Evolutionary conservation across 2,797 vertebrate species (phyloP).

Genomic region (Lithobates sylvaticus): DNA sequence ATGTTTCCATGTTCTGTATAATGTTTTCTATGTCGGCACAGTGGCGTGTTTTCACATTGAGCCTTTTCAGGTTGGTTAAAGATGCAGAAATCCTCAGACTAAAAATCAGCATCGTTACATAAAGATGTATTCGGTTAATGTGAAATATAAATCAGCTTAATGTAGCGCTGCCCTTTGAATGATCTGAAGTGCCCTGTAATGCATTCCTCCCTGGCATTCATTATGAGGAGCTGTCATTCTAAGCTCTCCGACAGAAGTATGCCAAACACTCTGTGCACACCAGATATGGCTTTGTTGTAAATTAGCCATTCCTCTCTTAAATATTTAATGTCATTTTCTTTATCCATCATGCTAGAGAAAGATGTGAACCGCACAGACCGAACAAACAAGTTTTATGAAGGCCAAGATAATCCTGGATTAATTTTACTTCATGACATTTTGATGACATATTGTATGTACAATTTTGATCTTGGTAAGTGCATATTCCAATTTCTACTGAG

Average conservation of each 20-base stretch:
- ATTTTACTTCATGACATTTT: slow-evolving; percentile 95
- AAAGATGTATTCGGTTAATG: neutral
- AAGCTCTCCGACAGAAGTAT: slow-evolving; percentile 59
- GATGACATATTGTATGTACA: slow-evolving; percentile 98
- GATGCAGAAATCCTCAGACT: neutral
- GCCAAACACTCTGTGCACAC: slow-evolving; percentile 59
- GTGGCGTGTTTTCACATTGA: neutral
- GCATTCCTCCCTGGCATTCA: slow-evolving; percentile 65
- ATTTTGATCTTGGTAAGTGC: slow-evolving; percentile 94
- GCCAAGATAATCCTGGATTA: slow-evolving; percentile 91
- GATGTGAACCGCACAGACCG: slow-evolving; percentile 96
- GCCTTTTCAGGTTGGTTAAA: neutral
- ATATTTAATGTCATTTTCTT: slow-evolving; percentile 68
- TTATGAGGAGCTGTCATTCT: slow-evolving; percentile 61
- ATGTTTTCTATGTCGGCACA: neutral
- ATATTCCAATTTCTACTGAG: slow-evolving; percentile 5
- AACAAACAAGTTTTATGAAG: slow-evolving; percentile 95
- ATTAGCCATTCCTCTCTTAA: slow-evolving; percentile 64
- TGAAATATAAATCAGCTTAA: slow-evolving; percentile 22
- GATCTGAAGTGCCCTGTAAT: slow-evolving; percentile 65
- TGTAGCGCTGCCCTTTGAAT: slow-evolving; percentile 47
- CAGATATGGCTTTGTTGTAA: slow-evolving; percentile 67
- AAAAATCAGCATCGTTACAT: slow-evolving; percentile 2
- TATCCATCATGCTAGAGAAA: slow-evolving; percentile 83
- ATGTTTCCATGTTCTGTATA: neutral